phyloP scores from a whole-genome alignment of 2,797 vertebrate genomes.

The Lagorchestes hirsutus region DNA sequence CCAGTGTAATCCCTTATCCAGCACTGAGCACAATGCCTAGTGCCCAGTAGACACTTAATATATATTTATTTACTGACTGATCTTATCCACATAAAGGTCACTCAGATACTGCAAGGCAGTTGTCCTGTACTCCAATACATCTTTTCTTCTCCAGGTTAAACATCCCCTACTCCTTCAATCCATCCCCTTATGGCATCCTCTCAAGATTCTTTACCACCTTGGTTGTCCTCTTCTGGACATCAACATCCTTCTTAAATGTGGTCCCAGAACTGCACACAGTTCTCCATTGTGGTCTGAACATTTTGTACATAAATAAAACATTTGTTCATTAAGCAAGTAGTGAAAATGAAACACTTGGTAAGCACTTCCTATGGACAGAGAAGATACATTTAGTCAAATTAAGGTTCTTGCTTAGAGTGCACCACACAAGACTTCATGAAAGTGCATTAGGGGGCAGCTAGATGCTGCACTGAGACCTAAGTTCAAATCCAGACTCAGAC shows the following conservation, averaged over 20 bases:
- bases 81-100: neutral
- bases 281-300: neutral
- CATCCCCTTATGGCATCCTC: neutral
- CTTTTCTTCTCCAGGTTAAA: too few relatives aligned
- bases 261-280: too few relatives aligned
- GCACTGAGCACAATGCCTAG: too few relatives aligned
- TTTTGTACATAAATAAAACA: neutral
- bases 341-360: neutral
- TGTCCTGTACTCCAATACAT: neutral
- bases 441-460: neutral
- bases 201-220: neutral
- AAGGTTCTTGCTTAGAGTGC: neutral
- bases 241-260: neutral
- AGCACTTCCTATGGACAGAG: neutral
- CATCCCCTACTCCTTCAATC: neutral
- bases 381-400: neutral
- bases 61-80: neutral
- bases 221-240: neutral
- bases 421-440: neutral
- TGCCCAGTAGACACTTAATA: too few relatives aligned
- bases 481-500: neutral
- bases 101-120: neutral
- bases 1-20: neutral
- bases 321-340: neutral
- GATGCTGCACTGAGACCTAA: neutral